Evolutionary conservation across 2,888 invertebrate species (phyloP), one percentile per base, ranked within the genome.

Genomic region (Tiliacea citrago): DNA sequence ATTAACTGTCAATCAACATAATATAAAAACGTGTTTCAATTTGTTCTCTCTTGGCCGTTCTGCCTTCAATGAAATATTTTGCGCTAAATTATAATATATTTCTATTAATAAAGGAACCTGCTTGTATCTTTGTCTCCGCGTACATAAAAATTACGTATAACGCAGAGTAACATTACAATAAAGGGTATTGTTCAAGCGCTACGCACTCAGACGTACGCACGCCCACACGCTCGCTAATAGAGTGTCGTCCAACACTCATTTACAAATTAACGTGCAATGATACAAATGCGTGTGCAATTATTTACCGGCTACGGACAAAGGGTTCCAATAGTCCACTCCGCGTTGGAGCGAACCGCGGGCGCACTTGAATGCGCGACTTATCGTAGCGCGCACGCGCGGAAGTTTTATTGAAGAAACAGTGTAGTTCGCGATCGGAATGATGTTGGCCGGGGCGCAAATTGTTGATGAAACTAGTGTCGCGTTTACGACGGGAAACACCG

Each of bases 401-500:
- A 73, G 51, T 81, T 80, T 47, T 79, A 74, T 82, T 53, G 76
- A 85, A 75, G 73, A 75, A 83, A 84, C 83, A 82, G 86, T 88
- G 87, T 79, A 82, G 87, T 86, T 86, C 82, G 77, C 86, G 75
- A 76, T 75, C 75, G 90, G 86, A 88, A 96, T 95, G 95, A 95
- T 96, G 94, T 94, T 96, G 86, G 96, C 96, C 80, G 96, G 96
- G 69, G 96, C 95, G 47, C 92, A 95, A 87, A 95, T 96, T 73
- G 93, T 95, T 85, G 93, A 95, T 78, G 90, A 92, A 77, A 89
- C 88, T 75, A 94, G 92, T 93, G 96, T 95, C 68, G 86, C 92
- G 49, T 95, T 89, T 82, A 74, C 68, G 70, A 82, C 70, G 58
- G 80, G 79, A 21, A 74, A 66, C 29, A 21, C 57, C 18, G 73